Percentiles rank a stretch among this genome's conserved stretches.
phyloP scores from a whole-genome alignment of 2,113 vertebrate species.

The Empidonax alnorum region DNA sequence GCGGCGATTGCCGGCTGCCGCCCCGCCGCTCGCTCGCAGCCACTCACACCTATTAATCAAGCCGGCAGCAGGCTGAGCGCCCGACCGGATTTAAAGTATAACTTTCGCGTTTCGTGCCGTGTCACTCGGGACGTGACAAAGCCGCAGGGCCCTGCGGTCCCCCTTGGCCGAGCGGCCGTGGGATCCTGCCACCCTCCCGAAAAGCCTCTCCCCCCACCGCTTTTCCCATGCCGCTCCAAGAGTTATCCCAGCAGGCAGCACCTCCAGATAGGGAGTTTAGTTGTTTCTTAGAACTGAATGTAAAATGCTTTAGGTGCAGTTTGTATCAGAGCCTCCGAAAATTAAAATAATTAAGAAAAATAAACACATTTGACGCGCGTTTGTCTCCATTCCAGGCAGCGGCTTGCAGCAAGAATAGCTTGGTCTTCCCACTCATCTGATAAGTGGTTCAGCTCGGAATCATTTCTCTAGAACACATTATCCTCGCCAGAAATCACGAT shows the following conservation, averaged over 20 bases:
- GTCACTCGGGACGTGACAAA: neutral
- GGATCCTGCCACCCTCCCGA: accelerated
- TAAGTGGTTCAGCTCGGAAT: neutral
- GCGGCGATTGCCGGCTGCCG: neutral
- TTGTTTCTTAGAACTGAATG: neutral
- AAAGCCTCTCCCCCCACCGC: neutral
- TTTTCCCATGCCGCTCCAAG: neutral
- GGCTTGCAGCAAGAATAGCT: constrained; percentile 40
- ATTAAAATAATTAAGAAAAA: neutral
- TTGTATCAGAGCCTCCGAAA: neutral
- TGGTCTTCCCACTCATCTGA: constrained; percentile 53
- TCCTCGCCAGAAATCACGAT: constrained; percentile 49
- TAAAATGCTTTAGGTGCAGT: neutral
- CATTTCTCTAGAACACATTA: constrained; percentile 18
- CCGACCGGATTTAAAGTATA: neutral
- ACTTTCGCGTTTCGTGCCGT: neutral
- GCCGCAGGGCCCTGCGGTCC: neutral
- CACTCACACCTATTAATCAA: neutral
- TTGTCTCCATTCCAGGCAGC: neutral
- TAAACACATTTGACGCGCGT: neutral
- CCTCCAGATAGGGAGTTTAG: neutral
- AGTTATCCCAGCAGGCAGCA: neutral
- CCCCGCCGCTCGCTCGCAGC: neutral
- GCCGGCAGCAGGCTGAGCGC: neutral
- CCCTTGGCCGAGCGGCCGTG: neutral